Evolutionary conservation across 2,888 invertebrate genomes (phyloP), one percentile per base, ranked within the genome.

Genomic region (Volucella inflata): DNA sequence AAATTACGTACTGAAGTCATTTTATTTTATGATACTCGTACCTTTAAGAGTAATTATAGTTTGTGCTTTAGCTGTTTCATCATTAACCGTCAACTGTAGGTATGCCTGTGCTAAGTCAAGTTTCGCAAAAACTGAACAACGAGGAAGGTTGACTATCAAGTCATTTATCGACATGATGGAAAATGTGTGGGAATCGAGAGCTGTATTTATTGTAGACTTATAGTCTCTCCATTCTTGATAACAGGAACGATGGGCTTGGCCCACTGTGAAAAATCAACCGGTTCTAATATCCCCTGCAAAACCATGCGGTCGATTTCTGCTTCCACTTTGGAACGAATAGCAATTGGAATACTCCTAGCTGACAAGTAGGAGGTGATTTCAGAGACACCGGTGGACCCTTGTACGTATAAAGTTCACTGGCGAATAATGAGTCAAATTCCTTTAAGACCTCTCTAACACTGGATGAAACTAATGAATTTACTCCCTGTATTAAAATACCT

Each of bases 21-120:
- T 79, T 88, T 12, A 88, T 87, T 38, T 77, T 70, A 70, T 89
- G 91, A 6, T n/a, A n/a, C n/a, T n/a, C n/a, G 90, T 82, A 0
- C 90, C 91, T 21, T 21, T 21, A 21, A 21, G 21, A 21, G 21
- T 2, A 21, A n/a, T n/a, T n/a, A n/a, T 67, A 0, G 90, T 90
- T 17, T 88, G 89, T 4, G 88, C 81, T 44, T 88, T 85, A 38
- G 90, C 88, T 4, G 90, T 87, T 74, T 89, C 87, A 17, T 90
- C 88, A 72, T 90, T 89, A 11, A 90, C 85, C 12, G 68, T 62
- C 11, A 89, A 65, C 85, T 92, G 91, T 70, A 89, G 89, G 83
- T 91, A 92, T 4, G 90, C 90, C 57, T 91, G 89, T 1, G 88
- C 79, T 4, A 91, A 82, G 77, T 92, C 91, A 10, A 92, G 85